Percentiles rank a stretch among this genome's conserved stretches.
Evolutionary conservation across 2,888 invertebrate genomes (phyloP).

Genomic region (Ceriagrion tenellum): DNA sequence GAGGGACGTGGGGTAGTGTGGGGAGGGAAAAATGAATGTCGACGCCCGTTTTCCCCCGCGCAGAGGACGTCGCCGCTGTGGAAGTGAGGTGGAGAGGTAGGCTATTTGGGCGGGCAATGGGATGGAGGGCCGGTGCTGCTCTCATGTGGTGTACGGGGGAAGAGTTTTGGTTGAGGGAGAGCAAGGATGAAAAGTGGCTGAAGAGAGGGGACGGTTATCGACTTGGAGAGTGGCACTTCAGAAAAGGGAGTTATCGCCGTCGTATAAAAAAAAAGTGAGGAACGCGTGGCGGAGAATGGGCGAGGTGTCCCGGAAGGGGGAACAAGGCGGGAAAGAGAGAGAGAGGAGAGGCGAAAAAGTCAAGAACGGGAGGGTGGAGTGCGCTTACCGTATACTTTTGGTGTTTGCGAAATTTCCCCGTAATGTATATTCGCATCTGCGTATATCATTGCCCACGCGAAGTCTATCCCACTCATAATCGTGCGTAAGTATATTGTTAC

Average conservation of each 20-base stretch:
- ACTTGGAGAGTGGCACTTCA: constrained; percentile 50
- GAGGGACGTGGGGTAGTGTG: too few relatives aligned
- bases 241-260: constrained; percentile 57
- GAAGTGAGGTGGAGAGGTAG: not conserved
- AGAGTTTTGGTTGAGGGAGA: not conserved
- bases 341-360: not conserved
- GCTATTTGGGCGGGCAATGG: not conserved
- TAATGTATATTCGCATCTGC: too few relatives aligned
- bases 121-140: not conserved
- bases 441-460: too few relatives aligned
- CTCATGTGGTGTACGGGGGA: not conserved
- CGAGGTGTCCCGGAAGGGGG: not conserved
- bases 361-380: not conserved
- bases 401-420: too few relatives aligned
- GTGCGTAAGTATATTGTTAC: too few relatives aligned
- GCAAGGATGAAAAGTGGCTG: not conserved
- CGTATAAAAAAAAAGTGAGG: constrained; percentile 33
- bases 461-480: too few relatives aligned
- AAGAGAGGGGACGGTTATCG: constrained; percentile 60
- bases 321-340: not conserved
- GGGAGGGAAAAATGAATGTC: constrained; percentile 40
- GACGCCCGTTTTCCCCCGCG: not conserved
- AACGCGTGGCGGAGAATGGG: not conserved
- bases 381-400: too few relatives aligned
- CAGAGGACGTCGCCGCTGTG: not conserved